Base-by-base conservation (phyloP, 2,888 invertebrate species). In the Latrodectus hesperus region DNA sequence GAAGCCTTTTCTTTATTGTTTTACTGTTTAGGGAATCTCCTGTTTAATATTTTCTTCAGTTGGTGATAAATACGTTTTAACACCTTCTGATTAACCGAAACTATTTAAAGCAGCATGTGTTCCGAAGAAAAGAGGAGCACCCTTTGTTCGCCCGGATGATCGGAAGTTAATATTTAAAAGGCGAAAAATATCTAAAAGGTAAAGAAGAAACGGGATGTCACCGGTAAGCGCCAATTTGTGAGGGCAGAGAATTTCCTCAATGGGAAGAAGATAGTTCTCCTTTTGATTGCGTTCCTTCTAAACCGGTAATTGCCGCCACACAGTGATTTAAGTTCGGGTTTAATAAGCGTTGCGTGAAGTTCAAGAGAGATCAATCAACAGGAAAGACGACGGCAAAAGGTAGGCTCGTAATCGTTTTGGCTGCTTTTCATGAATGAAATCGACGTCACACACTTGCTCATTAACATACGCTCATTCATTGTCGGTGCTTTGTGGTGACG, bases 81-180 rank as follows among this genome's bases (percentile, higher is more conserved):
- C 60, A 60, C n/a, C n/a, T 60, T 60, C 14, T 60, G 60, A 60
- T 60, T 60, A 60, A 6, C 60, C 10, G 12, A 60, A 60, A 60
- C 12, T 60, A 60, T 60, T 60, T 60, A 16, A 60, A 60, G 60
- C 60, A n/a, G 60, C 60, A 16, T 60, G 14, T 60, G 53, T 78
- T 53, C 52, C 22, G 55, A 78, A 70, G 26, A 49, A 22, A 67
- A 55, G 78, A 68, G 67, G 14, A 16, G 55, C 80, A 64, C 82
- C 52, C 68, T 52, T 82, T 73, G 68, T 74, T 74, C 68, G 52
- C 26, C 53, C 60, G 12, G 60, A 60, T 38, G 60, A 60, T 84
- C 84, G 78, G 84, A 84, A 84, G 78, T 78, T 78, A 78, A 84
- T 84, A 84, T 64, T 78, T 68, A 84, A 84, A 60, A 84, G 76